These are phyloP conservation scores for Okapia johnstoni DNA, from an alignment of 2,113 vertebrate genomes.

Conservation along the genomic window DNA sequence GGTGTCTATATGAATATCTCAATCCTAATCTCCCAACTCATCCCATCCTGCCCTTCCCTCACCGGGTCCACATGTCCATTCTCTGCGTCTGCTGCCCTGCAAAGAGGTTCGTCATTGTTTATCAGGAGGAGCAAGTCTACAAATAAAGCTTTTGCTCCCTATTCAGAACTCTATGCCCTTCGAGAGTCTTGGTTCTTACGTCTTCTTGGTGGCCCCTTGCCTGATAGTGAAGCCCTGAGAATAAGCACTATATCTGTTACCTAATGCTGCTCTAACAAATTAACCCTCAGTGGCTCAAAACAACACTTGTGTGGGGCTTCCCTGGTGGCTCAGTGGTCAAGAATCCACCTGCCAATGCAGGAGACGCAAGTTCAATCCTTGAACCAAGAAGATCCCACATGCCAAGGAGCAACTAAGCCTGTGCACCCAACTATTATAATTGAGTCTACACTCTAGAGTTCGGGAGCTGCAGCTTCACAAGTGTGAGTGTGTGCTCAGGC, in stretches of 20 bases:
- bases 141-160: not conserved
- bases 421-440: not conserved
- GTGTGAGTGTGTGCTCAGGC: not conserved
- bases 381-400: not conserved
- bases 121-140: not conserved
- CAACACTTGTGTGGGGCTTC: not conserved
- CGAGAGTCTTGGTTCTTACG: not conserved
- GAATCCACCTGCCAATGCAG: not conserved
- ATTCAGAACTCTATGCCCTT: not conserved
- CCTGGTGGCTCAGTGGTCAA: not conserved
- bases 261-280: not conserved
- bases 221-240: not conserved
- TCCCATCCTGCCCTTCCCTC: not conserved
- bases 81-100: not conserved
- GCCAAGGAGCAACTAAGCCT: not conserved
- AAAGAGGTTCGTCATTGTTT: not conserved
- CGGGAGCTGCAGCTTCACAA: not conserved
- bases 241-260: not conserved
- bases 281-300: not conserved
- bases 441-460: not conserved
- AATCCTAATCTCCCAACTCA: not conserved
- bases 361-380: not conserved
- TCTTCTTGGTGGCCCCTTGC: not conserved
- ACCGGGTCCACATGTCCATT: fast-evolving
- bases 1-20: not conserved